phyloP scores from a whole-genome alignment of 2,888 invertebrate genomes.

The Urechis unicinctus region DNA sequence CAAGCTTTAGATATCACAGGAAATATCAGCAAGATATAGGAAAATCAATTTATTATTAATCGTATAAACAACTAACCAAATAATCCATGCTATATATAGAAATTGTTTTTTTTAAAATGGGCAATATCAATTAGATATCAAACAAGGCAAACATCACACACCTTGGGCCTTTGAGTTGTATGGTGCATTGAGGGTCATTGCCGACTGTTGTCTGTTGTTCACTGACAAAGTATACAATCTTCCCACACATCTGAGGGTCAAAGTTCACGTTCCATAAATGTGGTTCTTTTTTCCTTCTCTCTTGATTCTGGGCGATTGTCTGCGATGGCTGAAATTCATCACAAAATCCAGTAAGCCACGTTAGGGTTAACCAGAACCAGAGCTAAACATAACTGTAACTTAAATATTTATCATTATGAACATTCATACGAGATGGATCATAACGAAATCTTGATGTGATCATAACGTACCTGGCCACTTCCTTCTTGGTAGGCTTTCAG shows the following conservation, averaged over 20 bases:
- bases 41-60: too few species aligned
- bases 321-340: neutral
- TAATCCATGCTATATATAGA: too few species aligned
- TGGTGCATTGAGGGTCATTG: conserved; percentile 47
- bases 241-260: conserved; percentile 56
- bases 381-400: too few species aligned
- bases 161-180: conserved; percentile 54
- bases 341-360: too few species aligned
- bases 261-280: conserved; percentile 57
- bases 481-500: conserved; percentile 38
- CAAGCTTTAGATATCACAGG: too few species aligned
- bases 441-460: neutral
- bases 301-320: neutral
- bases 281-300: conserved; percentile 47
- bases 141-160: conserved; percentile 18
- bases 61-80: too few species aligned
- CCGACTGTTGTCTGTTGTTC: conserved; percentile 49
- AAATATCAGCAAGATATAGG: too few species aligned
- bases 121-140: neutral
- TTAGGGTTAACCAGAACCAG: too few species aligned
- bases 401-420: neutral
- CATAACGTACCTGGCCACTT: conserved; percentile 12
- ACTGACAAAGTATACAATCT: conserved; percentile 55
- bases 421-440: too few species aligned
- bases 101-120: too few species aligned